A percentile compares a stretch with the other conserved stretches of the same genome.
Conservation (phyloP, 2,888 invertebrate species). For the Stenodema calcarata region DNA sequence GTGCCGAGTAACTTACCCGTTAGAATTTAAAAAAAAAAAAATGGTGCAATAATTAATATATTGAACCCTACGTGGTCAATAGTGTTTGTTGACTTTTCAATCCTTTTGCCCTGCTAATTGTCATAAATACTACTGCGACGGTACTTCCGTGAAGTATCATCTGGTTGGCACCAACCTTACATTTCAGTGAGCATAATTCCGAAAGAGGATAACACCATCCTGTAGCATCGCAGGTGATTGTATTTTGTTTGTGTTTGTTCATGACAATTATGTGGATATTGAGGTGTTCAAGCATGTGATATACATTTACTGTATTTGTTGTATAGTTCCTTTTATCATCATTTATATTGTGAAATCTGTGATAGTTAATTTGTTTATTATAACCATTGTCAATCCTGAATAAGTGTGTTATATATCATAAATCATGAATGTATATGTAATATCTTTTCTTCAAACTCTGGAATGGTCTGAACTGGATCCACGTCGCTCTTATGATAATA, state of each 20-base stretch:
- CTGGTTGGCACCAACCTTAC: not conserved
- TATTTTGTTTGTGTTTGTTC: not conserved
- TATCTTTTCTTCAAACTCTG: too few species aligned
- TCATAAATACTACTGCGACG: too few species aligned
- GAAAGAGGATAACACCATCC: not conserved
- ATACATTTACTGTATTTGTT: not conserved
- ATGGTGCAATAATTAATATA: too few species aligned
- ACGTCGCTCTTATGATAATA: too few species aligned
- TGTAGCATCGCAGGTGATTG: not conserved
- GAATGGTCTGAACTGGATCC: too few species aligned
- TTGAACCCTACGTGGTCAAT: too few species aligned
- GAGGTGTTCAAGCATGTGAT: not conserved
- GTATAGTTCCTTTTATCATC: not conserved
- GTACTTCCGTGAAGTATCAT: not conserved
- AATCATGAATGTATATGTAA: too few species aligned
- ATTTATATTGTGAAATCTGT: not conserved
- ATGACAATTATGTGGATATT: not conserved
- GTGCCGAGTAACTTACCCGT: too few species aligned
- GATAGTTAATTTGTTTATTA: not conserved
- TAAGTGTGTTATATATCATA: too few species aligned
- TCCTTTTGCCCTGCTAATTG: too few species aligned
- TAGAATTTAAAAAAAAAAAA: too few species aligned
- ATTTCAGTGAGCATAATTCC: not conserved
- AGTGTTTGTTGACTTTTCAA: too few species aligned
- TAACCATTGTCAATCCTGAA: not conserved